phyloP scores from a whole-genome alignment of 1,140 invertebrate species.

The Riptortus pedestris region DNA sequence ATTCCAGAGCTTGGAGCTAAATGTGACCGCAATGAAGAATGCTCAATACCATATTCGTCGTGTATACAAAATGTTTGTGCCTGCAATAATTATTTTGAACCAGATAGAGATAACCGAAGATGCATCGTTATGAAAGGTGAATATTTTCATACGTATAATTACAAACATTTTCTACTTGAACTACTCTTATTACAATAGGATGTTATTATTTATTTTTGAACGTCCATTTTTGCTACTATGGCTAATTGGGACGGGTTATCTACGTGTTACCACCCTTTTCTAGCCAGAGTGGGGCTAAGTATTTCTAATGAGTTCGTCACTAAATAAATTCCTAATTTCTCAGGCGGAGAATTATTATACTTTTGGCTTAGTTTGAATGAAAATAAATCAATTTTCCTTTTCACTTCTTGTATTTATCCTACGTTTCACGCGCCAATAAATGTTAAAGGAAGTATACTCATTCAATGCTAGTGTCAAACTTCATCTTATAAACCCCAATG shows the following conservation, averaged over 20 bases:
- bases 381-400: no score
- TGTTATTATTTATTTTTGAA: neutral
- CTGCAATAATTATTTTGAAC: neutral
- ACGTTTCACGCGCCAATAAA: no score
- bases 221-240: no score
- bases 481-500: no score
- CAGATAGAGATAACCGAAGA: neutral
- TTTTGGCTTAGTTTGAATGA: no score
- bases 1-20: neutral
- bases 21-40: neutral
- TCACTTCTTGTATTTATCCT: no score
- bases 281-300: neutral
- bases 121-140: neutral
- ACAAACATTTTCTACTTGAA: neutral
- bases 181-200: neutral
- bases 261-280: neutral
- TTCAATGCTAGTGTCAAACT: no score
- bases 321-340: neutral
- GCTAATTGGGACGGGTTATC: no score
- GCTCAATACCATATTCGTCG: neutral
- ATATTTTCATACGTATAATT: neutral
- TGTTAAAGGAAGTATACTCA: no score
- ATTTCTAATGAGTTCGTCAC: neutral
- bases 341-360: no score
- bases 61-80: neutral